A percentile compares a stretch with the other conserved stretches of the same genome.
Conservation (phyloP, 2,113 vertebrate genomes). For the Nesospiza acunhae region DNA sequence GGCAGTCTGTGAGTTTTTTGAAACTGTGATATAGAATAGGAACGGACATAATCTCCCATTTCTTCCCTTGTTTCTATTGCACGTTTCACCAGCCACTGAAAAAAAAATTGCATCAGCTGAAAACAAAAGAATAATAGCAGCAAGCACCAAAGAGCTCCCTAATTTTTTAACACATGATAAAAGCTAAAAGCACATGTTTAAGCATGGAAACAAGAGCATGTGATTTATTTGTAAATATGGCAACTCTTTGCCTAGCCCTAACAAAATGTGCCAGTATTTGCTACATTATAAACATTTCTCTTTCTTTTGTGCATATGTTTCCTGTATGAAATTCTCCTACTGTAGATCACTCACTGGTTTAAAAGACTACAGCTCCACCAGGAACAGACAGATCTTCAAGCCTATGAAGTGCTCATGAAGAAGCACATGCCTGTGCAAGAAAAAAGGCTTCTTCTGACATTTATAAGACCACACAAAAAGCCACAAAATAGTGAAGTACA, state of each 20-base stretch:
- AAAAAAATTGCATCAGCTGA: background rate
- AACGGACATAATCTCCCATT: conserved; percentile 94
- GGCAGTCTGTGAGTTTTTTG: conserved; percentile 90
- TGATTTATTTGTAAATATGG: background rate
- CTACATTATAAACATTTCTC: background rate
- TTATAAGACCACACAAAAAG: conserved; percentile 55
- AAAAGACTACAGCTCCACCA: background rate
- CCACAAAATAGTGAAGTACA: conserved; percentile 16
- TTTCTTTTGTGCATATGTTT: background rate
- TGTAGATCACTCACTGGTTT: background rate
- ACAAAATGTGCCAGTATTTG: background rate
- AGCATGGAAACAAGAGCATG: background rate
- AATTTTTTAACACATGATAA: background rate
- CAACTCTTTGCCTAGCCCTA: background rate
- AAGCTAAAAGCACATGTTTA: background rate
- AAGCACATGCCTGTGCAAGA: background rate
- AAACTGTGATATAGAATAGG: conserved; percentile 94
- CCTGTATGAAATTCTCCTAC: background rate
- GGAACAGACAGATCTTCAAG: background rate
- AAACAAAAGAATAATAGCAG: background rate
- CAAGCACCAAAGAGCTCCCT: background rate
- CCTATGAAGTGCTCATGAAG: background rate
- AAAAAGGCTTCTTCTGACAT: conserved; percentile 10
- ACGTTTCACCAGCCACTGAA: conserved; percentile 95
- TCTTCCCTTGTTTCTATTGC: conserved; percentile 97